Conservation (phyloP, 2,888 invertebrate genomes). For the Neuroscelio doddi region DNA sequence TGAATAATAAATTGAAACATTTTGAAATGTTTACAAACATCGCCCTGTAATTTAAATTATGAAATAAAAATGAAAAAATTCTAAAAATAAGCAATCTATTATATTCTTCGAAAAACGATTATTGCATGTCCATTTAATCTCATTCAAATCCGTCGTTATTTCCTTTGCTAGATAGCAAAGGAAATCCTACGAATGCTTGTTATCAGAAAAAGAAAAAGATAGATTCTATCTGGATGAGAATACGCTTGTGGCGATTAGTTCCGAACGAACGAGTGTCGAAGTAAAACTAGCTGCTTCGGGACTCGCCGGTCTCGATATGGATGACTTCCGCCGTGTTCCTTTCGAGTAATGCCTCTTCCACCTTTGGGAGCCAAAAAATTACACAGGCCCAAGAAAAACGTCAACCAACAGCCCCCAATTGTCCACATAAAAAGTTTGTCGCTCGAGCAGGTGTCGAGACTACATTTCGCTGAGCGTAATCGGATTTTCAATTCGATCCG, state of each 20-base stretch:
- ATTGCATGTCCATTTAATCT: too few species aligned
- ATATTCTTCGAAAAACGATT: too few species aligned
- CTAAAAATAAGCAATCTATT: too few species aligned
- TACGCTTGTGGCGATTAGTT: constrained; percentile 48
- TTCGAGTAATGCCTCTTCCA: constrained; percentile 28
- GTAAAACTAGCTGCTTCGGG: constrained; percentile 39
- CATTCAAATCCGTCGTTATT: constrained; percentile 1
- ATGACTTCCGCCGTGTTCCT: constrained; percentile 47
- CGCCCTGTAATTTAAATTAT: too few species aligned
- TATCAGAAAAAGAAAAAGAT: too few species aligned
- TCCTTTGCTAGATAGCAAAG: constrained; percentile 28
- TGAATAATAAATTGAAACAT: too few species aligned
- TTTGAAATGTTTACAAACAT: too few species aligned
- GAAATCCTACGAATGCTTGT: constrained; percentile 42
- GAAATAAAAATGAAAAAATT: too few species aligned
- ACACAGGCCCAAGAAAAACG: constrained; percentile 22
- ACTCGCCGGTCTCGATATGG: constrained; percentile 45
- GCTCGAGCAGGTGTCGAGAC: too few species aligned
- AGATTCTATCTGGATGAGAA: constrained; percentile 42
- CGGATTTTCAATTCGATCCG: too few species aligned
- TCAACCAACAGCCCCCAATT: constrained; percentile 21
- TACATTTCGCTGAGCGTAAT: too few species aligned
- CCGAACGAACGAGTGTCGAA: constrained; percentile 46
- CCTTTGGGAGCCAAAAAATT: constrained; percentile 39
- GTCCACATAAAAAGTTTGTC: constrained; percentile 19